Conservation (phyloP, 1,140 invertebrate species). For the Alviniconcha marisindica region DNA sequence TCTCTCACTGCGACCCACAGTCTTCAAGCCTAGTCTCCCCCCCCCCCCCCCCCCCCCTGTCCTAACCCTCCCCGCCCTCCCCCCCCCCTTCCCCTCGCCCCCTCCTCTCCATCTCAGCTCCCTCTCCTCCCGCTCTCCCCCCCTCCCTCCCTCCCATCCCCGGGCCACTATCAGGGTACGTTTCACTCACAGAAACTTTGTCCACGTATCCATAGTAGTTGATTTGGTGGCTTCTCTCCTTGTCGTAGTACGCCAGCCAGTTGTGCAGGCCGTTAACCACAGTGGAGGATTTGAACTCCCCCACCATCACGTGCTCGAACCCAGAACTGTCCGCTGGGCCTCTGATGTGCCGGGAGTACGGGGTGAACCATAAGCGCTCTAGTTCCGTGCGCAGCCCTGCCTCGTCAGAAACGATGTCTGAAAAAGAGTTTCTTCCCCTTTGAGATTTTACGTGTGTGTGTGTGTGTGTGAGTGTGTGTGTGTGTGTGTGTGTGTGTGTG, state of each 20-base stretch:
- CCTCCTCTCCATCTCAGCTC: background rate
- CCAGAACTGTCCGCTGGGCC: conserved; percentile 65
- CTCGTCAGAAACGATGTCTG: conserved; percentile 40
- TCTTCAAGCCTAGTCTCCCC: background rate
- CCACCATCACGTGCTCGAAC: conserved; percentile 77
- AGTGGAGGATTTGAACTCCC: conserved; percentile 65
- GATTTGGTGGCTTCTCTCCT: conserved; percentile 68
- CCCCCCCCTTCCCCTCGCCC: background rate
- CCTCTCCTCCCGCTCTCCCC: background rate
- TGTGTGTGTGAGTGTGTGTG: background rate
- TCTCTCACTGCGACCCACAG: no score
- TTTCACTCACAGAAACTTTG: conserved; percentile 54
- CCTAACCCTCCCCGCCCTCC: background rate
- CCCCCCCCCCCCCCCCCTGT: background rate
- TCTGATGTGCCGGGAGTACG: conserved; percentile 61
- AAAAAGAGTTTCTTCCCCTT: background rate
- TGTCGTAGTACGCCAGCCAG: conserved; percentile 74
- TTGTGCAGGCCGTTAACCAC: conserved; percentile 76
- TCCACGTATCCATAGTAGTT: conserved; percentile 74
- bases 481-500: background rate
- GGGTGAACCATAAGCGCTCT: conserved; percentile 71
- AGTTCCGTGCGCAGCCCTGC: conserved; percentile 42
- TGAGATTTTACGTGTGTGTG: background rate
- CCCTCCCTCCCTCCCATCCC: background rate
- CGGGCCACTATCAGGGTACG: background rate